Evolutionary conservation across 2,888 invertebrate species (phyloP).

Genomic region (Macaria liturata): DNA sequence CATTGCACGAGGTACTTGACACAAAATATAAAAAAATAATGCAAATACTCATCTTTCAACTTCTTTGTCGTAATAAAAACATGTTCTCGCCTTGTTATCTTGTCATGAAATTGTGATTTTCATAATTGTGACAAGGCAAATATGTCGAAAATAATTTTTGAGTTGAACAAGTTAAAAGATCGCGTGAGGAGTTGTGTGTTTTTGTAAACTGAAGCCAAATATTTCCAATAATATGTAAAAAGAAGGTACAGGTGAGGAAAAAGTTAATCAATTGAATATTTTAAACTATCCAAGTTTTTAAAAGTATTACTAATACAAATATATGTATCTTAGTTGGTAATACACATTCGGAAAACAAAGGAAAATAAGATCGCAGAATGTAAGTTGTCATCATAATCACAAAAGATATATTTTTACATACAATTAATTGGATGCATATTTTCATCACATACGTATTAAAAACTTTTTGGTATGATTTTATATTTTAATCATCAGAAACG

Average conservation of each 20-base stretch:
- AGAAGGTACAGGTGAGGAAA: slow-evolving; percentile 19
- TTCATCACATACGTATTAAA: no score
- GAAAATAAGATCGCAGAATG: no score
- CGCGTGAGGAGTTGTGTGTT: slow-evolving; percentile 39
- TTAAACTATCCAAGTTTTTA: no score
- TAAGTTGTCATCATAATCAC: no score
- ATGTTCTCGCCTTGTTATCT: neutral
- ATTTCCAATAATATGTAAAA: slow-evolving; percentile 31
- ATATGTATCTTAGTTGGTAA: no score
- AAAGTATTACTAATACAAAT: no score
- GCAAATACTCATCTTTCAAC: slow-evolving; percentile 5
- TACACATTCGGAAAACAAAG: no score
- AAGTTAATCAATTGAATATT: slow-evolving; percentile 7
- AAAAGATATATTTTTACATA: no score
- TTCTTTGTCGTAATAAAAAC: slow-evolving; percentile 7
- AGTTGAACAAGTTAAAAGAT: slow-evolving; percentile 17
- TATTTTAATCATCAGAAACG: no score
- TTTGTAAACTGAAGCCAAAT: slow-evolving; percentile 35
- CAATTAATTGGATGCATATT: no score
- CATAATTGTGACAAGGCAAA: slow-evolving; percentile 13
- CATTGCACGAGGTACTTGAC: slow-evolving; percentile 25
- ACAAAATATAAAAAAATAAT: slow-evolving; percentile 29
- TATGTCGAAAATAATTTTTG: slow-evolving; percentile 32
- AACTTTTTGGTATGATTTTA: no score
- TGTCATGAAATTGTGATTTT: neutral